Evolutionary conservation across 2,888 invertebrate species (phyloP), one percentile per base, ranked within the genome.

Genomic region (Amiota communis): DNA sequence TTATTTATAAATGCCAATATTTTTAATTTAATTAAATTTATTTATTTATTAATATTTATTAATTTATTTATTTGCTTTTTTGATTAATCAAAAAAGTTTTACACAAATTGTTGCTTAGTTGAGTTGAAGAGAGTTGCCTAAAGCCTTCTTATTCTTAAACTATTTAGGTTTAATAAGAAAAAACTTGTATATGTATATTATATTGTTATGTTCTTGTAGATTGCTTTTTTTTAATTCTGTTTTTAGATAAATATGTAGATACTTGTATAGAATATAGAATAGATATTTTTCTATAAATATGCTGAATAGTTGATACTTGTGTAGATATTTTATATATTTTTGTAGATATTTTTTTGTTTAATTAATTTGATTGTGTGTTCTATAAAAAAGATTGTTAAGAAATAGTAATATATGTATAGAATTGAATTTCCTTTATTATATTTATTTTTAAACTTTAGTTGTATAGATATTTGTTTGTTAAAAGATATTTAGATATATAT

Each of bases 21-120:
- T 49, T 36, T 61, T 51, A 68, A 81, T 82, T 79, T 77, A 64
- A 23, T 36, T 72, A 17, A 15, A 71, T 48, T 20, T 65, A 36
- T 36, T 36, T 36, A 36, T 36, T 36, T 6, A 36, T 36, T 6
- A 6, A 36, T 36, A 36, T 36, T 36, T 36, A 36, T 36, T 36
- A 23, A 23, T 1, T 1, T 23, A 23, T 23, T 23, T 23, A 2
- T 36, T 36, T 36, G 0, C 8, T 36, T 6, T 36, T 36, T 36
- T 36, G 36, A 67, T 48, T 67, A 36, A 72, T 65, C 67, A 49
- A 17, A 51, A 71, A 85, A 81, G 84, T 76, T 77, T 85, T 79
- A 85, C 70, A 84, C 84, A 82, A 83, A 85, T 83, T 84, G 85
- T 83, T 82, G 81, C 81, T 61, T 76, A 70, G 51, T 10, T 69